Conservation (phyloP, 2,113 vertebrate species). For the Probosciger aterrimus region DNA sequence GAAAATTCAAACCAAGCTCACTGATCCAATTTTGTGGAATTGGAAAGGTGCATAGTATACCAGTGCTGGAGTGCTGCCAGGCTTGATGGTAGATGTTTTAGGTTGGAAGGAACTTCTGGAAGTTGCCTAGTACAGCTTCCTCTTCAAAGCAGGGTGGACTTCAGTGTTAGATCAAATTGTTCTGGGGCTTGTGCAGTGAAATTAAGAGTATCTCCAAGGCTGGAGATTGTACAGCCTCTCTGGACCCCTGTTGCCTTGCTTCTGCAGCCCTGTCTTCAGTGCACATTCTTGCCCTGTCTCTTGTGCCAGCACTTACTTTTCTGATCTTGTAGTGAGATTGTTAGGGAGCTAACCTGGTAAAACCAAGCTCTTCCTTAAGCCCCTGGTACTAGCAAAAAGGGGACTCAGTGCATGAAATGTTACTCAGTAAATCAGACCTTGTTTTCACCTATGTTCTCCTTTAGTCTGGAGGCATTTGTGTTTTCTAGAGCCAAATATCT, state of each 20-base stretch:
- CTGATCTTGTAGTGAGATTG: neutral
- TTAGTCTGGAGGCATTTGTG: neutral
- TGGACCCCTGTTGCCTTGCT: neutral
- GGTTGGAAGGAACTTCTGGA: neutral
- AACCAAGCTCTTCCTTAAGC: neutral
- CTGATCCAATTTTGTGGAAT: neutral
- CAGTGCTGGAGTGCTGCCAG: neutral
- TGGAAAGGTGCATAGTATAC: neutral
- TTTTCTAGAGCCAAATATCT: constrained; percentile 3
- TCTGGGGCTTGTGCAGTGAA: neutral
- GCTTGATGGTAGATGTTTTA: neutral
- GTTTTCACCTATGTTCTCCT: neutral
- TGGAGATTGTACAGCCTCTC: neutral
- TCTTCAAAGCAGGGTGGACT: neutral
- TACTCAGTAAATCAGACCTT: neutral
- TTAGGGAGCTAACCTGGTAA: neutral
- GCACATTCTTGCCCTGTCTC: neutral
- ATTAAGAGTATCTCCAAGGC: neutral
- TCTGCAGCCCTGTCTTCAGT: neutral
- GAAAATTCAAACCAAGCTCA: neutral
- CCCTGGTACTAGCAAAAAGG: neutral
- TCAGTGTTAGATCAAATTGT: neutral
- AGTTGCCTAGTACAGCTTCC: neutral
- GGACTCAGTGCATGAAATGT: neutral
- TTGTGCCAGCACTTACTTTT: neutral